Conservation (phyloP, 2,797 vertebrate genomes). For the Hydrocynus forskahlii region DNA sequence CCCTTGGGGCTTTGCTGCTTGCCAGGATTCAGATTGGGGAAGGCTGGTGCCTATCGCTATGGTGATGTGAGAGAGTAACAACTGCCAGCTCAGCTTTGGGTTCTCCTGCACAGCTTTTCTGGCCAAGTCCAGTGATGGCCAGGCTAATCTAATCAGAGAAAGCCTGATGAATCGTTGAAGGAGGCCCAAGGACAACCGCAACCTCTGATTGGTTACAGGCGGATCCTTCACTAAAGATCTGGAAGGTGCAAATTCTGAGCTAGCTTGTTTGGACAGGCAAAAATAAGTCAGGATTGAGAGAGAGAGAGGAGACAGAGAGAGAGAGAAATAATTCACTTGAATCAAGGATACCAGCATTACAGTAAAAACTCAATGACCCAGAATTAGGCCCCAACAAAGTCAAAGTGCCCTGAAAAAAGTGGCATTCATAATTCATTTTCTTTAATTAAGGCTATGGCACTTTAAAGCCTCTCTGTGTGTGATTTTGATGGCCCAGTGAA, state of each 20-base stretch:
- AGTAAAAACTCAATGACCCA: not conserved
- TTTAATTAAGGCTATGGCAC: not conserved
- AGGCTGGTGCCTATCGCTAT: slow-evolving; percentile 9
- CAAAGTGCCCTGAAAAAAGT: not conserved
- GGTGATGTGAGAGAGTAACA: slow-evolving; percentile 16
- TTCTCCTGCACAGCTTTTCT: slow-evolving; percentile 19
- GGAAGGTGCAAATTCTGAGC: slow-evolving; percentile 6
- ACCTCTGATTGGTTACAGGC: not conserved
- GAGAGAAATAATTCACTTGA: not conserved
- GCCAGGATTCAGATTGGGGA: slow-evolving; percentile 23
- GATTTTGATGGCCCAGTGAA: slow-evolving; percentile 3
- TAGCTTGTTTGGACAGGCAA: not conserved
- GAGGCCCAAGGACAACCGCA: not conserved
- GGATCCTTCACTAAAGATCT: not conserved
- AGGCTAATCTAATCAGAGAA: slow-evolving; percentile 33
- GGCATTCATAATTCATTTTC: slow-evolving; percentile 10
- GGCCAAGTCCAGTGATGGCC: slow-evolving; percentile 3
- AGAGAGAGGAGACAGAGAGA: not conserved
- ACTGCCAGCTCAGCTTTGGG: slow-evolving; percentile 3
- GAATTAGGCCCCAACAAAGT: not conserved
- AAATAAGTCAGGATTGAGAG: not conserved
- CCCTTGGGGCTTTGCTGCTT: slow-evolving; percentile 7
- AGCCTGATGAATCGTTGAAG: slow-evolving; percentile 6
- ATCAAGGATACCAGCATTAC: not conserved
- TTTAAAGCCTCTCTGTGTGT: not conserved